phyloP scores from a whole-genome alignment of 2,797 vertebrate species.

The Thunnus albacares region DNA sequence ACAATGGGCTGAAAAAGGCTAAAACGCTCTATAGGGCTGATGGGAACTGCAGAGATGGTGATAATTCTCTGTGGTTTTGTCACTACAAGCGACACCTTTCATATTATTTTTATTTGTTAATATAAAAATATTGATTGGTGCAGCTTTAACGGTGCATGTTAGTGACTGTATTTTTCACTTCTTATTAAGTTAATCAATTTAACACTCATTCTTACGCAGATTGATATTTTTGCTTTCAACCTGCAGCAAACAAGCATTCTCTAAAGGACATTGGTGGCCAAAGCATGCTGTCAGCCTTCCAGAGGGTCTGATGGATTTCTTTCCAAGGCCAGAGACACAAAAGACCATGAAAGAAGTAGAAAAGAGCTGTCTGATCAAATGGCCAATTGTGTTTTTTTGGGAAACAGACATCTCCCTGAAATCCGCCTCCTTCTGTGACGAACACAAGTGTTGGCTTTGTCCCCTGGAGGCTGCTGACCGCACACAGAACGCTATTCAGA shows the following conservation, averaged over 20 bases:
- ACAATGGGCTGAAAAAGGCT: no score
- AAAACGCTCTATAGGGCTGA: no score
- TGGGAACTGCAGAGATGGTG: no score
- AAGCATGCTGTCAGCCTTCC: slow-evolving; percentile 1
- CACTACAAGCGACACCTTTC: no score
- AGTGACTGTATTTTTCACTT: no score
- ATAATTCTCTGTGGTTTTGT: no score
- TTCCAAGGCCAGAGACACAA: slow-evolving; percentile 21
- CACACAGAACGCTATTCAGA: slow-evolving; percentile 62
- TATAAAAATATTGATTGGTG: not conserved
- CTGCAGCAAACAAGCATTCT: not conserved
- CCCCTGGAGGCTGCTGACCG: slow-evolving; percentile 40
- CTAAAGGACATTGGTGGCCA: not conserved
- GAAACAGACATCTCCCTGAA: slow-evolving; percentile 36
- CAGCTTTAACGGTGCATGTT: not conserved
- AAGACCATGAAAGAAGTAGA: not conserved
- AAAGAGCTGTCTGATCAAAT: slow-evolving; percentile 41
- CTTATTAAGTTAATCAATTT: not conserved
- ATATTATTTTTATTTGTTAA: no score
- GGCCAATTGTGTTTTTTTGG: slow-evolving; percentile 43
- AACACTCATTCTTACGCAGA: not conserved
- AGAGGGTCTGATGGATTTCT: slow-evolving; percentile 3
- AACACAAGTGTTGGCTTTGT: slow-evolving; percentile 72
- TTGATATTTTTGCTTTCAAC: not conserved
- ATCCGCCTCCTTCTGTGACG: slow-evolving; percentile 45